Conservation (phyloP, 2,888 invertebrate genomes). For the Platerodrilus igneus region DNA sequence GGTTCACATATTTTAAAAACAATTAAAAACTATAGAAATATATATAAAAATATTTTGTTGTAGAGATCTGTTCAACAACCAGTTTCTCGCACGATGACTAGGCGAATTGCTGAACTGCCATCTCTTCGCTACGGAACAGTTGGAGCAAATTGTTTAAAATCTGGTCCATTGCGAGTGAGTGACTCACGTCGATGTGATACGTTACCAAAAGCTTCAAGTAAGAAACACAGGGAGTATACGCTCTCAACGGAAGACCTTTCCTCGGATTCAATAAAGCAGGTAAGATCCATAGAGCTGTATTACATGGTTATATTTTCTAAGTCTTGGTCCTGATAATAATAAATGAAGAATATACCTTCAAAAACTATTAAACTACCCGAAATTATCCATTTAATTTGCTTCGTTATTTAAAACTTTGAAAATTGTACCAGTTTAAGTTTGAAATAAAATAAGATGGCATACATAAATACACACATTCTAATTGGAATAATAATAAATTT, state of each 20-base stretch:
- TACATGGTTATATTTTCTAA: too few species aligned
- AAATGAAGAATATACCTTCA: too few species aligned
- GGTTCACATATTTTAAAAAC: too few species aligned
- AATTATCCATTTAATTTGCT: too few species aligned
- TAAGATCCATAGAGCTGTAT: too few species aligned
- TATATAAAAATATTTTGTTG: not conserved
- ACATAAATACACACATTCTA: too few species aligned
- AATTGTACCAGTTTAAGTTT: too few species aligned
- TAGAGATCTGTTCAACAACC: constrained; percentile 18
- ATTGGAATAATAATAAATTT: too few species aligned
- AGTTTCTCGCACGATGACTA: constrained; percentile 19
- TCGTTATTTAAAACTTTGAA: too few species aligned
- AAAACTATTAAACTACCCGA: too few species aligned
- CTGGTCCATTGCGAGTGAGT: constrained; percentile 35
- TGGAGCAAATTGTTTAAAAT: constrained; percentile 33
- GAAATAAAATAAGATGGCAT: too few species aligned
- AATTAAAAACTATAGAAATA: not conserved
- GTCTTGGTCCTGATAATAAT: too few species aligned
- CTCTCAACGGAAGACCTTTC: constrained; percentile 18
- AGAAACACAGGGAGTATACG: constrained; percentile 17
- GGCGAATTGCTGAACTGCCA: constrained; percentile 38
- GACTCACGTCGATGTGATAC: constrained; percentile 27
- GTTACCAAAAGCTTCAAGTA: constrained; percentile 24
- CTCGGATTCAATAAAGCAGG: constrained; percentile 28
- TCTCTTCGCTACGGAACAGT: constrained; percentile 39